phyloP scores from a whole-genome alignment of 2,797 vertebrate genomes.

The Rhincodon typus region DNA sequence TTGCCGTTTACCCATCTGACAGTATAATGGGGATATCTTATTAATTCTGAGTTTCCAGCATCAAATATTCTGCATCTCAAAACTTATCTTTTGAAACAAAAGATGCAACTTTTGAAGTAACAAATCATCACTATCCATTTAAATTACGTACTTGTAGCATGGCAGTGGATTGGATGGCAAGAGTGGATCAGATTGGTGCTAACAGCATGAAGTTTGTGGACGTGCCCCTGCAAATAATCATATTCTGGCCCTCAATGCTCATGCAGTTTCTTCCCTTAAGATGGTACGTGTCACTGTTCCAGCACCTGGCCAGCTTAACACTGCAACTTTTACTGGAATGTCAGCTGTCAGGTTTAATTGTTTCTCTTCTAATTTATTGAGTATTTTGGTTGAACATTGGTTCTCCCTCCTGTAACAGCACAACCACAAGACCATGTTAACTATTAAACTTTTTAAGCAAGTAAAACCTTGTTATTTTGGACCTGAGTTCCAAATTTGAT shows the following conservation, averaged over 20 bases:
- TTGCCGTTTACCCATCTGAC: slow-evolving; percentile 40
- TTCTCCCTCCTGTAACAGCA: not conserved
- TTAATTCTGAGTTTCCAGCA: slow-evolving; percentile 31
- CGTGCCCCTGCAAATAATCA: too few relatives aligned
- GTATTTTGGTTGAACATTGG: too few relatives aligned
- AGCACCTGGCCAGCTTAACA: too few relatives aligned
- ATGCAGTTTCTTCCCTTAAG: too few relatives aligned
- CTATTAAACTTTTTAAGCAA: not conserved
- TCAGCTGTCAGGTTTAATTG: too few relatives aligned
- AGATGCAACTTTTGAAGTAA: not conserved
- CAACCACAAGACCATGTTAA: not conserved
- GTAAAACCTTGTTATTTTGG: not conserved
- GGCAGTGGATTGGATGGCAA: not conserved
- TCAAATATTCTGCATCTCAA: not conserved
- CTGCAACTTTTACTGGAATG: too few relatives aligned
- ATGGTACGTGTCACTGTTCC: too few relatives aligned
- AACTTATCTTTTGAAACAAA: not conserved
- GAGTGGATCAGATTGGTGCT: too few relatives aligned
- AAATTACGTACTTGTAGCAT: not conserved
- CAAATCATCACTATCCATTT: not conserved
- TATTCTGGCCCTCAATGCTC: too few relatives aligned
- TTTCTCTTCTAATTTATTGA: too few relatives aligned
- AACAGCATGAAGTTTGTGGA: not conserved
- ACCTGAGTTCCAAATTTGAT: not conserved
- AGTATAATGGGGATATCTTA: not conserved